Evolutionary conservation across 2,113 vertebrate genomes (phyloP).

Genomic region (Genyomyrus donnyi): DNA sequence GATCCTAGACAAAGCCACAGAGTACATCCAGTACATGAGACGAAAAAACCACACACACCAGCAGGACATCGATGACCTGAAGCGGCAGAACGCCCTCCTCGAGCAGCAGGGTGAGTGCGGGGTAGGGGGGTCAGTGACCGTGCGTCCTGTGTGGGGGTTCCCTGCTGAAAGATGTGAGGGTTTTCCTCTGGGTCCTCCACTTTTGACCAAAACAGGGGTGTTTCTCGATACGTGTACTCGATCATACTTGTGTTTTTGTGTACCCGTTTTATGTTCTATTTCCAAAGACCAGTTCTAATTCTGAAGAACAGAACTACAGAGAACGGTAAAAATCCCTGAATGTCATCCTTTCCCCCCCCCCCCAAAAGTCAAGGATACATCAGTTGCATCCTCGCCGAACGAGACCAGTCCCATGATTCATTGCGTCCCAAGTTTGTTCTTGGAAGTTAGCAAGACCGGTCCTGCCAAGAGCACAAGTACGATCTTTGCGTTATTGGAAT

Average conservation of each 20-base stretch:
- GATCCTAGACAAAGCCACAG: slow-evolving; percentile 97
- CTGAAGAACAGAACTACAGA: not conserved
- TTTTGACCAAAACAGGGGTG: not conserved
- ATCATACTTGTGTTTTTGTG: not conserved
- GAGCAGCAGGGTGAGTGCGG: slow-evolving; percentile 81
- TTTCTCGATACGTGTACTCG: not conserved
- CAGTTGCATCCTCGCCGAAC: not conserved
- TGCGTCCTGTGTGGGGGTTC: not conserved
- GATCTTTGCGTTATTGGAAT: not conserved
- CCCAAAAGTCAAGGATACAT: not conserved
- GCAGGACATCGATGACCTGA: slow-evolving; percentile 94
- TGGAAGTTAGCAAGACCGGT: not conserved
- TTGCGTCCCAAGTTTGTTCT: not conserved
- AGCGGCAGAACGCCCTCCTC: slow-evolving; percentile 85
- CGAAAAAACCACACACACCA: slow-evolving; percentile 97
- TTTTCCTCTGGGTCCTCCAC: not conserved
- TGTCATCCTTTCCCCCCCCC: not conserved
- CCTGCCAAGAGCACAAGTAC: not conserved
- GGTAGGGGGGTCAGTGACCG: not conserved
- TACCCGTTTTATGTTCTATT: not conserved
- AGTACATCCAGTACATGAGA: slow-evolving; percentile 97
- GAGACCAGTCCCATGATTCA: not conserved
- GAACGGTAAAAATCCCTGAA: not conserved
- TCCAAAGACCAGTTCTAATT: not conserved
- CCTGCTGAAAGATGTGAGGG: not conserved